These are phyloP conservation scores for Drosophila subsilvestris DNA, from an alignment of 2,888 invertebrate species.

Conservation along the genomic window DNA sequence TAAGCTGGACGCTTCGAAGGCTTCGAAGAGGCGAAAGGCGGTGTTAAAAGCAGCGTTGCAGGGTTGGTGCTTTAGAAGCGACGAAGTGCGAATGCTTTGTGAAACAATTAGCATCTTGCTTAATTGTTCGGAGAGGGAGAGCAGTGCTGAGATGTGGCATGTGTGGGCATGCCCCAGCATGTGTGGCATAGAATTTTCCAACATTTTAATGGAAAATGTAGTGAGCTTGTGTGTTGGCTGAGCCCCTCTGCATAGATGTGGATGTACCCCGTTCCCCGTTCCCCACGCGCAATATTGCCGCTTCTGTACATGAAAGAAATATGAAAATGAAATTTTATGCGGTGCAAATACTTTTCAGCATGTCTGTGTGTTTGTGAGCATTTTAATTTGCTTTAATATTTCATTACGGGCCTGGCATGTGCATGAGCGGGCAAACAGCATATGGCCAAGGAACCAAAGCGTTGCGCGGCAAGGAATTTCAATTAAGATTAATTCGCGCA, in stretches of 20 bases:
- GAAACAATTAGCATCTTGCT: conserved; percentile 76
- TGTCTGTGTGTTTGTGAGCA: conserved; percentile 42
- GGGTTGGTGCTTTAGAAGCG: conserved; percentile 60
- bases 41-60: not conserved
- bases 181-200: conserved; percentile 59
- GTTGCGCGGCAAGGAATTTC: conserved; percentile 71
- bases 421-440: conserved; percentile 46
- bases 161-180: conserved; percentile 2
- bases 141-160: conserved; percentile 1
- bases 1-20: conserved; percentile 64
- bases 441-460: conserved; percentile 42
- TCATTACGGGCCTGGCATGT: conserved; percentile 44
- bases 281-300: not conserved
- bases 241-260: conserved; percentile 1
- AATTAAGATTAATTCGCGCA: conserved; percentile 80
- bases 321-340: conserved; percentile 61
- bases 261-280: conserved; percentile 1
- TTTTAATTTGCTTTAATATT: conserved; percentile 72
- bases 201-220: conserved; percentile 73
- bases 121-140: conserved; percentile 61
- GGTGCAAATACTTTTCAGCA: conserved; percentile 63
- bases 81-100: conserved; percentile 75
- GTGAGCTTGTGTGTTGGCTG: conserved; percentile 46
- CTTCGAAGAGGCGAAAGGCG: conserved; percentile 11
- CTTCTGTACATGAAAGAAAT: conserved; percentile 26